These are phyloP conservation scores for Homalodisca vitripennis DNA, from an alignment of 1,140 invertebrate genomes.

Conservation along the genomic window DNA sequence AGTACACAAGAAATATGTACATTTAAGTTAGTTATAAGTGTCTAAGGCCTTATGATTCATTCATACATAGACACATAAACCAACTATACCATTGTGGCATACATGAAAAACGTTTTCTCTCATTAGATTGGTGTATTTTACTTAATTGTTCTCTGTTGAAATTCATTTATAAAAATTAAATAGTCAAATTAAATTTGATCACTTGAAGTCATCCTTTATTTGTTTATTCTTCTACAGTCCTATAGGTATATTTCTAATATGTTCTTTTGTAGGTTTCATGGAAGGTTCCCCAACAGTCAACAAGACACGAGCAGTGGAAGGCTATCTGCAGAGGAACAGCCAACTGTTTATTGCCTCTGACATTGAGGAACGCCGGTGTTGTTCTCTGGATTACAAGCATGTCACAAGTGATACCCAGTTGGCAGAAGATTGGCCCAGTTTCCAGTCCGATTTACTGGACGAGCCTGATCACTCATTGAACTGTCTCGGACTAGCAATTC, in stretches of 20 bases:
- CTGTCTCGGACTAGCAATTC: conserved; percentile 68
- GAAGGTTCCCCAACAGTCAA: conserved; percentile 48
- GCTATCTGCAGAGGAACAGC: conserved; percentile 55
- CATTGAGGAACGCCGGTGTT: conserved; percentile 60
- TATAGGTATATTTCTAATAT: neutral
- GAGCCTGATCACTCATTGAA: conserved; percentile 62
- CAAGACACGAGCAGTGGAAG: conserved; percentile 55
- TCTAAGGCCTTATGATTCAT: too few species aligned
- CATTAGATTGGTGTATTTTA: neutral
- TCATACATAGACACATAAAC: too few species aligned
- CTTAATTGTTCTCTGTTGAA: neutral
- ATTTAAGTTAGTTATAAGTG: too few species aligned
- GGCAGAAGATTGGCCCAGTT: conserved; percentile 56
- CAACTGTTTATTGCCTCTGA: conserved; percentile 56
- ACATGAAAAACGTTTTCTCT: neutral
- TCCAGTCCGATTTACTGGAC: conserved; percentile 63
- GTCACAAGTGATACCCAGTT: conserved; percentile 61
- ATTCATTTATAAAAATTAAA: neutral
- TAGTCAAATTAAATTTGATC: neutral
- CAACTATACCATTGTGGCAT: too few species aligned
- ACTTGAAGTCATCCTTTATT: neutral
- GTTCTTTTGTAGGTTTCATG: conserved; percentile 53
- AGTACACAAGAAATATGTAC: too few species aligned
- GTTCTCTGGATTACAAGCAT: conserved; percentile 62
- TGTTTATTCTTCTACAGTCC: neutral